phyloP scores from a whole-genome alignment of 2,113 vertebrate genomes.

The Odobenus rosmarus region DNA sequence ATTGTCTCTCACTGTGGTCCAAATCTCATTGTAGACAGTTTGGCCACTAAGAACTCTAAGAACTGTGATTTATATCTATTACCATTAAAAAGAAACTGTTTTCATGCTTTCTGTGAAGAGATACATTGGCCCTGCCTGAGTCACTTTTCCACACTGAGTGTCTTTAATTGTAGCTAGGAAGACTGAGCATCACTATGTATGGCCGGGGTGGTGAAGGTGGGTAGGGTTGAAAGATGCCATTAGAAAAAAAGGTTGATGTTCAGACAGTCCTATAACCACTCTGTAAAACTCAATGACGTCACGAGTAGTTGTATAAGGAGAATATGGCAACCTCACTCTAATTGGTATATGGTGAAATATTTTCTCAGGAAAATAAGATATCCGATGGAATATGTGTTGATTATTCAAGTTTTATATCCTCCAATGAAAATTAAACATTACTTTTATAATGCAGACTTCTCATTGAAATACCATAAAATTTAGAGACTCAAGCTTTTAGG shows the following conservation, averaged over 20 bases:
- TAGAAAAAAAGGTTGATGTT: not conserved
- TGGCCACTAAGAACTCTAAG: not conserved
- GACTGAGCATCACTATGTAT: not conserved
- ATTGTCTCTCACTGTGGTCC: not conserved
- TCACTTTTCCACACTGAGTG: not conserved
- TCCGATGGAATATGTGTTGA: not conserved
- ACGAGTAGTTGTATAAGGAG: not conserved
- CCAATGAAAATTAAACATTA: not conserved
- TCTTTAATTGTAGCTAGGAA: not conserved
- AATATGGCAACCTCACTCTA: not conserved
- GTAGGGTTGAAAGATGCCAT: not conserved
- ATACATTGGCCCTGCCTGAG: not conserved
- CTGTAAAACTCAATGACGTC: not conserved
- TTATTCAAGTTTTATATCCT: not conserved
- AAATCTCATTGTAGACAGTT: accelerated
- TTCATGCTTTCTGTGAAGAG: not conserved
- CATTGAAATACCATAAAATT: not conserved
- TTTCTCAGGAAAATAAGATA: not conserved
- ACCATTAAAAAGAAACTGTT: not conserved
- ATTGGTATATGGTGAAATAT: not conserved
- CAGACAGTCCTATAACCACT: not conserved
- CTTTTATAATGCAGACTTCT: not conserved
- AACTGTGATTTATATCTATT: not conserved
- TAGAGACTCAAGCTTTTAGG: not conserved
- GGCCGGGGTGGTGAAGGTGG: not conserved